Evolutionary conservation across 2,797 vertebrate species (phyloP).

Genomic region (Spondyliosoma cantharus): DNA sequence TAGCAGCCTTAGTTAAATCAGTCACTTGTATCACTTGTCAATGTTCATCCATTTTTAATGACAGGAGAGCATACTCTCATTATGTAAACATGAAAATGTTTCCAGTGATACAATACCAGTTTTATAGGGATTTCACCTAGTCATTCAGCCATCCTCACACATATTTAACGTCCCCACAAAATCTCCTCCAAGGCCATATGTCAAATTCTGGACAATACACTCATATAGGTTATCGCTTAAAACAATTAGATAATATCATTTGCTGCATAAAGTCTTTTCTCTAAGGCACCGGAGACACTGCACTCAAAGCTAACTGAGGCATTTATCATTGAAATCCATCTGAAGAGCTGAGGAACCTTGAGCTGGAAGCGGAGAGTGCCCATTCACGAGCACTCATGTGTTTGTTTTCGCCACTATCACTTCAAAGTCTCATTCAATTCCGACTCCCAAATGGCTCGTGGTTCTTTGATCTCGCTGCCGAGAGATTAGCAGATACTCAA

Average conservation of each 20-base stretch:
- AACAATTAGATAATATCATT: slow-evolving; percentile 37
- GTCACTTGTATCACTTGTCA: slow-evolving; percentile 2
- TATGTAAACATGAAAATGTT: background rate
- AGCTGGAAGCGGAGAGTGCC: slow-evolving; percentile 63
- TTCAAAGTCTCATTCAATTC: slow-evolving; percentile 76
- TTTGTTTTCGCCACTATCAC: slow-evolving; percentile 74
- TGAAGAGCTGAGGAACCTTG: slow-evolving; percentile 72
- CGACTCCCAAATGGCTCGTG: slow-evolving; percentile 72
- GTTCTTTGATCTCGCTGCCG: slow-evolving; percentile 72
- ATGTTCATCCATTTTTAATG: background rate
- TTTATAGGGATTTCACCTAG: background rate
- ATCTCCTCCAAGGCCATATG: slow-evolving; percentile 23
- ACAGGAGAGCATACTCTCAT: background rate
- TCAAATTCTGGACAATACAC: slow-evolving; percentile 6
- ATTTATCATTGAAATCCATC: slow-evolving; percentile 63
- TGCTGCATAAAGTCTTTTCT: slow-evolving; percentile 34
- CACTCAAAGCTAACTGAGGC: slow-evolving; percentile 58
- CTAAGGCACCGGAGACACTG: slow-evolving; percentile 39
- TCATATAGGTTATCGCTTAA: slow-evolving; percentile 4
- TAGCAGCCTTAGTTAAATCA: background rate
- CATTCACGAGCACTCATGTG: slow-evolving; percentile 65
- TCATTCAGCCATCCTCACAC: background rate
- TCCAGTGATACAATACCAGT: background rate
- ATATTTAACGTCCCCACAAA: too few relatives aligned
- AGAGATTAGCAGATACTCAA: slow-evolving; percentile 67